These are phyloP conservation scores for Drosophila baimaii DNA, from an alignment of 1,140 invertebrate species.

Conservation along the genomic window DNA sequence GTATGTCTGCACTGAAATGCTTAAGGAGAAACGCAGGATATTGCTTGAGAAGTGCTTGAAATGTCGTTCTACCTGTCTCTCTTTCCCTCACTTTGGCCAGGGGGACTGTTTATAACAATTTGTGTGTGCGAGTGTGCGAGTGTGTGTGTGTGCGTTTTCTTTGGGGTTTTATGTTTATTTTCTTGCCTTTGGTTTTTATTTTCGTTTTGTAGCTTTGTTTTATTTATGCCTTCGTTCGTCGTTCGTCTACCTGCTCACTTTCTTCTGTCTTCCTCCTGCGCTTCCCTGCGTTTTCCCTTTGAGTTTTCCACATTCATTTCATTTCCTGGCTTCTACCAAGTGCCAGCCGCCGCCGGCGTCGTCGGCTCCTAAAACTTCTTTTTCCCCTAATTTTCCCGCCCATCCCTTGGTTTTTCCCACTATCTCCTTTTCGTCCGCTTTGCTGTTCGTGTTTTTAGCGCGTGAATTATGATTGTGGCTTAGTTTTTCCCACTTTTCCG, in stretches of 20 bases:
- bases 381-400: slow-evolving; percentile 4
- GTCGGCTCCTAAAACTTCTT: slow-evolving; percentile 32
- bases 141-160: slow-evolving; percentile 32
- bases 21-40: slow-evolving; percentile 38
- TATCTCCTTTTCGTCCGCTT: slow-evolving; percentile 6
- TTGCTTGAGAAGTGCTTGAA: slow-evolving; percentile 43
- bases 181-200: slow-evolving; percentile 62
- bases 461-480: slow-evolving; percentile 80
- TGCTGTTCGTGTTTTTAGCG: slow-evolving; percentile 55
- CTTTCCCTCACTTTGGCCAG: not conserved
- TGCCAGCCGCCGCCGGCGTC: slow-evolving; percentile 25
- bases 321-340: slow-evolving; percentile 59
- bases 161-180: slow-evolving; percentile 60
- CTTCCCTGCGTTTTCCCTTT: slow-evolving; percentile 57
- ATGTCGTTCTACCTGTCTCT: slow-evolving; percentile 14
- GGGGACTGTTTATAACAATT: slow-evolving; percentile 14
- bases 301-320: slow-evolving; percentile 75
- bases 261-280: not conserved
- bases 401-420: slow-evolving; percentile 6
- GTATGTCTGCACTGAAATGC: slow-evolving; percentile 39
- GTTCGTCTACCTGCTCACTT: slow-evolving; percentile 46
- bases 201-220: slow-evolving; percentile 58
- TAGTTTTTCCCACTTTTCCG: slow-evolving; percentile 62
- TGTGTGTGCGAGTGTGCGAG: slow-evolving; percentile 17
- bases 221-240: slow-evolving; percentile 59